Conservation (phyloP, 2,888 invertebrate genomes). For the Bhutanitis thaidina region DNA sequence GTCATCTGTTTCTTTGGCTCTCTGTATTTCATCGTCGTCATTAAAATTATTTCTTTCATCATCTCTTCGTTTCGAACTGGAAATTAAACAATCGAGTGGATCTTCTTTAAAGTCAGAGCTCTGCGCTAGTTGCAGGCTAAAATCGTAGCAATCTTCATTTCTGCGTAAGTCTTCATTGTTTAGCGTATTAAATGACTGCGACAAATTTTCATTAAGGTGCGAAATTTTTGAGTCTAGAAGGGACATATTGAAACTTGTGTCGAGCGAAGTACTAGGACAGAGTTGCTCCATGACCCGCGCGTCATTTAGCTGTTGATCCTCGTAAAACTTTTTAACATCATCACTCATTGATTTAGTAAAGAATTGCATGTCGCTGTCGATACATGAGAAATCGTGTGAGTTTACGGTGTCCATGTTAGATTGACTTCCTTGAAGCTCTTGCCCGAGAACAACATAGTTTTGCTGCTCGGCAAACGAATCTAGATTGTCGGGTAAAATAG, state of each 20-base stretch:
- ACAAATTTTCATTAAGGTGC: conserved; percentile 52
- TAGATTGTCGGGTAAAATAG: conserved; percentile 64
- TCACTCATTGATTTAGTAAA: conserved; percentile 74
- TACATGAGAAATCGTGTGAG: conserved; percentile 64
- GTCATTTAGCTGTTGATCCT: conserved; percentile 62
- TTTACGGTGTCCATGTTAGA: conserved; percentile 52
- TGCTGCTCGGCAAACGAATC: conserved; percentile 67
- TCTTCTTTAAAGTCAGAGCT: conserved; percentile 63
- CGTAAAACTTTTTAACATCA: conserved; percentile 71
- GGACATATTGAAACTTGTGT: conserved; percentile 64
- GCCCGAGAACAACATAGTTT: conserved; percentile 62
- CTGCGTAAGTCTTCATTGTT: conserved; percentile 59
- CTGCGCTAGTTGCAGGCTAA: conserved; percentile 58
- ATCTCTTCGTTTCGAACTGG: conserved; percentile 54
- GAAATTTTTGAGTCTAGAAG: conserved; percentile 58
- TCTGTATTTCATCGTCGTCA: conserved; percentile 41
- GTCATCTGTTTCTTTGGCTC: conserved; percentile 58
- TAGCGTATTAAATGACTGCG: conserved; percentile 52
- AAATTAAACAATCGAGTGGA: conserved; percentile 61
- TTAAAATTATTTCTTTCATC: conserved; percentile 44
- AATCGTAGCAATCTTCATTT: conserved; percentile 66
- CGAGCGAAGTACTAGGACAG: conserved; percentile 62
- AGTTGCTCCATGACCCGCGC: conserved; percentile 60
- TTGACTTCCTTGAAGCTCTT: conserved; percentile 50
- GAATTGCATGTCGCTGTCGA: conserved; percentile 72